Percentiles rank a stretch among this genome's conserved stretches.
phyloP scores from a whole-genome alignment of 1,140 invertebrate species.

The Bombus vancouverensis region DNA sequence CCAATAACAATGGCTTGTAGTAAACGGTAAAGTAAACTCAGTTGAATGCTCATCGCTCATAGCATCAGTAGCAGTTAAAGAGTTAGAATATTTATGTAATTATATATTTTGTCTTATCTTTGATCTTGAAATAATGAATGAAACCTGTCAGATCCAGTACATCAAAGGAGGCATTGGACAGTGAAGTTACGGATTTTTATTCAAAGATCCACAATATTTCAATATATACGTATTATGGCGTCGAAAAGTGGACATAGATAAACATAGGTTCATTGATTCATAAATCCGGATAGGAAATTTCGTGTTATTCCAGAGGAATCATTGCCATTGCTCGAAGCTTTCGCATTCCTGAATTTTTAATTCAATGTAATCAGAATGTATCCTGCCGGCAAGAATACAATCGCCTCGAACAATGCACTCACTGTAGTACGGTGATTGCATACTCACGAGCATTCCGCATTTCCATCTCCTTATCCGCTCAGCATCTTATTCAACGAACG shows the following conservation, averaged over 20 bases:
- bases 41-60: too few species aligned
- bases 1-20: too few species aligned
- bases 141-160: too few species aligned
- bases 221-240: too few species aligned
- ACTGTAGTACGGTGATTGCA: background rate
- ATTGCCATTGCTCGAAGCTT: background rate
- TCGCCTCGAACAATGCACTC: constrained; percentile 43
- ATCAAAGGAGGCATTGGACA: too few species aligned
- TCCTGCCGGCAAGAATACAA: constrained; percentile 41
- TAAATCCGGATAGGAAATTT: background rate
- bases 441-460: constrained; percentile 20
- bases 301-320: background rate
- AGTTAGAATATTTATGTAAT: background rate
- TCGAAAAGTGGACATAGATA: too few species aligned
- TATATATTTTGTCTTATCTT: background rate
- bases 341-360: constrained; percentile 40
- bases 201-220: too few species aligned
- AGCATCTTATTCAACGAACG: background rate
- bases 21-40: too few species aligned
- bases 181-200: too few species aligned
- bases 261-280: background rate
- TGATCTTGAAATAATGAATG: background rate
- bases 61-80: background rate
- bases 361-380: background rate
- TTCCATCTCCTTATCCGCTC: constrained; percentile 42